phyloP scores from a whole-genome alignment of 2,113 vertebrate genomes.

The Dermatemys mawii region DNA sequence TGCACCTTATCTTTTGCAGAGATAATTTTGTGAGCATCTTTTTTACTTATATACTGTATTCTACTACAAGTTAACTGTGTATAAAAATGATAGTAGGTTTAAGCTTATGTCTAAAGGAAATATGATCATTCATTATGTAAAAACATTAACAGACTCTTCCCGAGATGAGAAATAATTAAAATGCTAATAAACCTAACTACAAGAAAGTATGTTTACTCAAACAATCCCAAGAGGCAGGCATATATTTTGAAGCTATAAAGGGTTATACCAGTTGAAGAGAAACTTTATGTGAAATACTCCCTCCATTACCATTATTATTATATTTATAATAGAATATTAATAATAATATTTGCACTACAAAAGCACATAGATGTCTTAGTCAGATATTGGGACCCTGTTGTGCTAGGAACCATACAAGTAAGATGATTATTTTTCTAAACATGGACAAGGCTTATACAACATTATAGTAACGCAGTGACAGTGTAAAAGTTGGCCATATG shows the following conservation, averaged over 20 bases:
- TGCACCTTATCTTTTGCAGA: neutral
- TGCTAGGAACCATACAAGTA: neutral
- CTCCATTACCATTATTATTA: neutral
- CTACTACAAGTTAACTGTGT: neutral
- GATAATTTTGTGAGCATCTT: neutral
- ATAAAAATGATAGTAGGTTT: neutral
- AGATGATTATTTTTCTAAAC: neutral
- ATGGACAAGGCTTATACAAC: accelerated
- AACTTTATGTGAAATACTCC: neutral
- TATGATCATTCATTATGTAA: neutral
- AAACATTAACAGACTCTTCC: neutral
- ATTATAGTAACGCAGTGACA: neutral
- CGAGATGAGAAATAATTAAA: neutral
- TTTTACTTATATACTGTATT: neutral
- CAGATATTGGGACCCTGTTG: neutral
- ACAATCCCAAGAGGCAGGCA: neutral
- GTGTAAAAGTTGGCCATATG: neutral
- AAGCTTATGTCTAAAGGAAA: neutral
- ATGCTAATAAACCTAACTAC: neutral
- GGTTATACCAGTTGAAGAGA: neutral
- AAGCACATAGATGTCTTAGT: neutral
- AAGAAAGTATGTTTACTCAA: neutral
- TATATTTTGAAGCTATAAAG: neutral
- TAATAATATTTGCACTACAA: neutral
- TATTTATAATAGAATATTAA: neutral